These are phyloP conservation scores for Cosmopolites sordidus DNA, from an alignment of 2,888 invertebrate species.

Conservation along the genomic window DNA sequence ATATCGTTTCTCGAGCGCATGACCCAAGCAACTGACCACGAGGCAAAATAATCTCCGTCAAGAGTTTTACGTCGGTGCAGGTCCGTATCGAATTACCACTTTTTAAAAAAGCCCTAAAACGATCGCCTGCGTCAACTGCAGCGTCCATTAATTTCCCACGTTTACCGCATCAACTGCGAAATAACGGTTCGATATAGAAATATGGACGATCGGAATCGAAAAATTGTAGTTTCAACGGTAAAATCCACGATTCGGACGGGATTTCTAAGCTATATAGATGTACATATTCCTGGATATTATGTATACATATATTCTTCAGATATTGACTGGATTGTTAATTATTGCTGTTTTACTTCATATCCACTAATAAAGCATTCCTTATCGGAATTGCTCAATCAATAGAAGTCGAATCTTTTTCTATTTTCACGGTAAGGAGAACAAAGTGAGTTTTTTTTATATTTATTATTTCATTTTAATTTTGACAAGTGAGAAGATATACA, in stretches of 20 bases:
- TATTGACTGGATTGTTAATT: background rate
- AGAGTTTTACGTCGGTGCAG: background rate
- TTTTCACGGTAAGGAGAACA: too few species aligned
- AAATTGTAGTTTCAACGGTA: constrained; percentile 17
- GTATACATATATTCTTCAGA: constrained; percentile 1
- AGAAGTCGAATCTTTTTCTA: too few species aligned
- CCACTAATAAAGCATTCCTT: background rate
- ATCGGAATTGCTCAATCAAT: too few species aligned
- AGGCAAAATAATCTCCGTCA: background rate
- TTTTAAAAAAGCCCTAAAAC: constrained; percentile 1
- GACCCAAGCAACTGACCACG: background rate
- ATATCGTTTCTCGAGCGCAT: background rate
- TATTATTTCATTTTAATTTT: too few species aligned
- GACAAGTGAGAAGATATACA: too few species aligned
- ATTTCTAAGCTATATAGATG: constrained; percentile 10
- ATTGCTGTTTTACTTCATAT: background rate
- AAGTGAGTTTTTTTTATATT: too few species aligned
- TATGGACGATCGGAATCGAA: constrained; percentile 12
- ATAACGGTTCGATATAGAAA: constrained; percentile 13
- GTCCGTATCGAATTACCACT: constrained; percentile 3
- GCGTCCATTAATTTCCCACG: constrained; percentile 6
- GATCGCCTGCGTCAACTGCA: background rate
- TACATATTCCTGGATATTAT: constrained; percentile 1
- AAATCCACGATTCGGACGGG: constrained; percentile 11
- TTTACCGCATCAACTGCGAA: constrained; percentile 16